Evolutionary conservation across 1,140 invertebrate species (phyloP).

Genomic region (Orius laevigatus): DNA sequence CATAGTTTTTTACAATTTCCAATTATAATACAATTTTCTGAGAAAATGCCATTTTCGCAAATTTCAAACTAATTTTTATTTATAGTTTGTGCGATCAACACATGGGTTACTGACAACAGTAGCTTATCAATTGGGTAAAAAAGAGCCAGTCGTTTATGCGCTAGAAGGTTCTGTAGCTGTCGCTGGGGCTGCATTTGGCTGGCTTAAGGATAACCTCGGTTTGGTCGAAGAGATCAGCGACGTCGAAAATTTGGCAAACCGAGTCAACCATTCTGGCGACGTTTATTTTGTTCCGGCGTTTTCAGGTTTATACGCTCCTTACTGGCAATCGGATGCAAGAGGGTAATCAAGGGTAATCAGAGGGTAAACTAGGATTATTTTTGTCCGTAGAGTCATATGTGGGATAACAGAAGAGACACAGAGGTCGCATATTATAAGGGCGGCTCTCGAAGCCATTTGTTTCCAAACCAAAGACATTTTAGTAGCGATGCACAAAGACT

Average conservation of each 20-base stretch:
- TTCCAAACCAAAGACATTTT: conserved; percentile 70
- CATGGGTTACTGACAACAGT: conserved; percentile 87
- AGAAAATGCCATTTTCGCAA: conserved; percentile 1
- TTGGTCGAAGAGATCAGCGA: conserved; percentile 35
- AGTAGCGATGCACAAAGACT: conserved; percentile 59
- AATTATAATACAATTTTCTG: conserved; percentile 7
- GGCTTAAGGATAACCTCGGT: conserved; percentile 45
- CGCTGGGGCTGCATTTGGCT: conserved; percentile 58
- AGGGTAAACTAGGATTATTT: neutral
- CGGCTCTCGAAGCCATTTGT: conserved; percentile 73
- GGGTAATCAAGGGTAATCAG: conserved; percentile 36
- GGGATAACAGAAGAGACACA: conserved; percentile 65
- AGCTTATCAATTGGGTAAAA: conserved; percentile 74
- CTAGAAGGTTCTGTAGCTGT: conserved; percentile 88
- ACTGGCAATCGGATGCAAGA: conserved; percentile 83
- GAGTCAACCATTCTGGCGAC: conserved; percentile 47
- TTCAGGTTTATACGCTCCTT: conserved; percentile 84
- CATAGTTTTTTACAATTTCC: too few species aligned
- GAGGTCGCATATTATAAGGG: conserved; percentile 61
- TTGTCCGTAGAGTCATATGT: conserved; percentile 45
- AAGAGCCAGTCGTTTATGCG: conserved; percentile 66
- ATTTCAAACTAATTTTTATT: conserved; percentile 1
- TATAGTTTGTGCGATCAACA: conserved; percentile 52
- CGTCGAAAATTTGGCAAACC: conserved; percentile 41
- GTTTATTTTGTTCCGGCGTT: conserved; percentile 92